phyloP scores from a whole-genome alignment of 1,140 invertebrate species.

The Holotrichia oblita region DNA sequence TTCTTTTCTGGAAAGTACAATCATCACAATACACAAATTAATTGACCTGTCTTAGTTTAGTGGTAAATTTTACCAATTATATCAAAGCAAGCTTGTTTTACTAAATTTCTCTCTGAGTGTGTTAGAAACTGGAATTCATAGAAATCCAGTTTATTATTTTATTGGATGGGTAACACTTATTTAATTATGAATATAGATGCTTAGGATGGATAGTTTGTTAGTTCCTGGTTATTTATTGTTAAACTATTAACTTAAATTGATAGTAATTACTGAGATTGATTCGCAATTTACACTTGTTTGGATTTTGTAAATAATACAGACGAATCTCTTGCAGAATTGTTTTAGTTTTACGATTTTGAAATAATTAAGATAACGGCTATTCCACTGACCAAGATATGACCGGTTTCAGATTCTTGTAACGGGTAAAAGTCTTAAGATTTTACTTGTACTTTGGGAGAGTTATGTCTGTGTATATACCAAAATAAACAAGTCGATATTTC shows the following conservation, averaged over 20 bases:
- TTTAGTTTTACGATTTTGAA: constrained; percentile 1
- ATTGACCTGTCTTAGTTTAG: too few species aligned
- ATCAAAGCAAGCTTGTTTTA: too few species aligned
- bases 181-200: too few species aligned
- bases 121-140: too few species aligned
- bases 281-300: neutral
- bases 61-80: too few species aligned
- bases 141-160: too few species aligned
- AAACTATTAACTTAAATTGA: neutral
- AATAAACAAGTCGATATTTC: neutral
- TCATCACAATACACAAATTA: too few species aligned
- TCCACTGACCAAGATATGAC: constrained; percentile 33
- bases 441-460: constrained; percentile 18
- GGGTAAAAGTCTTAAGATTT: constrained; percentile 18
- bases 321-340: neutral
- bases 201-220: too few species aligned
- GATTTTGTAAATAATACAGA: neutral
- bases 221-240: too few species aligned
- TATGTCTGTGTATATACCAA: neutral
- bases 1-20: too few species aligned
- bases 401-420: constrained; percentile 25
- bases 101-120: too few species aligned
- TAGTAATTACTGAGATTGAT: neutral
- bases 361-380: constrained; percentile 34
- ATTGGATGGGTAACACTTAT: too few species aligned